phyloP scores from a whole-genome alignment of 2,888 invertebrate genomes.

The Cheilosia vulpina region DNA sequence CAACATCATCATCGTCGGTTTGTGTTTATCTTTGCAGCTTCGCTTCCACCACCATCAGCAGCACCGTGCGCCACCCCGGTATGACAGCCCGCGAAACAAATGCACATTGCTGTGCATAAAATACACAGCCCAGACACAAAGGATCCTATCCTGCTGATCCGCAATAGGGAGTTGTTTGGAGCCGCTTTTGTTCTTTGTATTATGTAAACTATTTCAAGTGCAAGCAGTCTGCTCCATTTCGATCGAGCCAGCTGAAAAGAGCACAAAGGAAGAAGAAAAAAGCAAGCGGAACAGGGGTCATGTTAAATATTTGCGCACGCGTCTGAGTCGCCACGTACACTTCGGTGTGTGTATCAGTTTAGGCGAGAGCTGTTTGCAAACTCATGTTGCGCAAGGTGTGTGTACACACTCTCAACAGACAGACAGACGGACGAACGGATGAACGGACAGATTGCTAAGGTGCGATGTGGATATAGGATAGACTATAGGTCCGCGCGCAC shows the following conservation, averaged over 20 bases:
- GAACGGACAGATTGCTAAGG: constrained; percentile 55
- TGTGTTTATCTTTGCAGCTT: constrained; percentile 60
- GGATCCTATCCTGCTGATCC: constrained; percentile 53
- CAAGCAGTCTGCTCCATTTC: constrained; percentile 53
- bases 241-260: constrained; percentile 46
- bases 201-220: constrained; percentile 71
- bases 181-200: constrained; percentile 71
- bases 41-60: background rate
- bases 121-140: constrained; percentile 56
- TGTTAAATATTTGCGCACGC: constrained; percentile 74
- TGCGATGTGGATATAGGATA: constrained; percentile 39
- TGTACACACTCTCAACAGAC: constrained; percentile 51
- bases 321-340: constrained; percentile 53
- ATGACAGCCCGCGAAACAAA: constrained; percentile 56
- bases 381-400: constrained; percentile 69
- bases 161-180: constrained; percentile 58
- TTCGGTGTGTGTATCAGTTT: constrained; percentile 43
- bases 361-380: constrained; percentile 50
- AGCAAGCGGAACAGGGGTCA: constrained; percentile 60
- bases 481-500: constrained; percentile 17
- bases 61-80: constrained; percentile 50
- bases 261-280: constrained; percentile 28
- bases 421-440: constrained; percentile 39
- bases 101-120: constrained; percentile 69
- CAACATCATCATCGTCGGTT: constrained; percentile 47